Percentiles rank a stretch among this genome's conserved stretches.
These are phyloP conservation scores for Sthenelais limicola DNA, from an alignment of 2,888 invertebrate species.

Conservation along the genomic window DNA sequence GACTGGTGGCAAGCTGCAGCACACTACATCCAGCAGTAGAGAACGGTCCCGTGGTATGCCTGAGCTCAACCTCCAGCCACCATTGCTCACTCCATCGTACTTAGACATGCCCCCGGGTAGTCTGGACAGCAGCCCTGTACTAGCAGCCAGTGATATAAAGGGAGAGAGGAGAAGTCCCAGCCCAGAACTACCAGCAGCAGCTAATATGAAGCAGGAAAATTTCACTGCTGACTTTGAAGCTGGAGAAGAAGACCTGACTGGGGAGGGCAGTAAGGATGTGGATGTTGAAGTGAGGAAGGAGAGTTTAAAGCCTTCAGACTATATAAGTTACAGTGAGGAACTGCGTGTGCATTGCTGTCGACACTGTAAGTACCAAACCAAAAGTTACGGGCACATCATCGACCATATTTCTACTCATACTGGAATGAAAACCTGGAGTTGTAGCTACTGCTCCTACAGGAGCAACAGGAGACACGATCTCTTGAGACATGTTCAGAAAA, in stretches of 20 bases:
- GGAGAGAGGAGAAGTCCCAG: constrained; percentile 9
- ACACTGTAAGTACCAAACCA: constrained; percentile 25
- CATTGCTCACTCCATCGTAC: constrained; percentile 19
- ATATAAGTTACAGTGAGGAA: constrained; percentile 24
- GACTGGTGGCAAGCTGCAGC: no score
- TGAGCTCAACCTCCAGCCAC: constrained; percentile 18
- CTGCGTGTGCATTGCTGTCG: constrained; percentile 16
- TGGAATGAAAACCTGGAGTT: constrained; percentile 27
- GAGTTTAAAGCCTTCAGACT: constrained; percentile 15
- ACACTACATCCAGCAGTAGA: no score
- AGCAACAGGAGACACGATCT: constrained; percentile 27
- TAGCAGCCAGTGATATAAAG: no score
- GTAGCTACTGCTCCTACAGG: constrained; percentile 14
- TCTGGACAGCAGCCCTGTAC: constrained; percentile 22
- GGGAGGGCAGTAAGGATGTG: constrained; percentile 13
- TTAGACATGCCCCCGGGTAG: constrained; percentile 12
- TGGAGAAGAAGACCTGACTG: constrained; percentile 10
- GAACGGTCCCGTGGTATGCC: constrained; percentile 7
- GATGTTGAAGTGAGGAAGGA: constrained; percentile 35
- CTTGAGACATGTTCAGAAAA: constrained; percentile 16
- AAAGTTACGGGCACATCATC: constrained; percentile 16
- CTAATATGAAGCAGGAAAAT: no score
- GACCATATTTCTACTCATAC: constrained; percentile 28
- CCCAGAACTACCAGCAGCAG: constrained; percentile 2
- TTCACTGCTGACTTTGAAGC: background rate